Evolutionary conservation across 2,888 invertebrate genomes (phyloP).

Genomic region (Diarsia dahlii): DNA sequence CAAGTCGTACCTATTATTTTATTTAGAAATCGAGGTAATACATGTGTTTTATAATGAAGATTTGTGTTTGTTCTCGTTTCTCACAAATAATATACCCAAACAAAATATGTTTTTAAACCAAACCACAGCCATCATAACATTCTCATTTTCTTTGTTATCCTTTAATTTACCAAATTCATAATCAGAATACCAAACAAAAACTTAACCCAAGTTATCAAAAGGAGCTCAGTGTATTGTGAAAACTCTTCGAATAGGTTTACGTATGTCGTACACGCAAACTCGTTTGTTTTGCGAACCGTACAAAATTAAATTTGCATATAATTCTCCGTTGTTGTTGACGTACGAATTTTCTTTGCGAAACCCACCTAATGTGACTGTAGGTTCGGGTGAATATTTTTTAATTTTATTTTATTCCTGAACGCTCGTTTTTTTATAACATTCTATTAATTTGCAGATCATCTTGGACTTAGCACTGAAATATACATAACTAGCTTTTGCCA

Average conservation of each 20-base stretch:
- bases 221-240: conserved; percentile 32
- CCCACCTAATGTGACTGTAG: conserved; percentile 35
- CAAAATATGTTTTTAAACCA: neutral
- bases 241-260: conserved; percentile 34
- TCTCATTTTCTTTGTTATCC: neutral
- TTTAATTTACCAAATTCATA: conserved; percentile 20
- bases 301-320: conserved; percentile 62
- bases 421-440: too few species aligned
- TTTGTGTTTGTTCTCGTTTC: neutral
- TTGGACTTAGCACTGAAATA: too few species aligned
- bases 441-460: too few species aligned
- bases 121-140: neutral
- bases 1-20: neutral
- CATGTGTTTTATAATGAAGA: too few species aligned
- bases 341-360: conserved; percentile 47
- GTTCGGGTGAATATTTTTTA: neutral
- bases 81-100: neutral
- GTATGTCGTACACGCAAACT: conserved; percentile 50
- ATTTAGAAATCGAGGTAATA: neutral
- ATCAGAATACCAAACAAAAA: conserved; percentile 32
- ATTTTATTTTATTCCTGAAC: neutral
- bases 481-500: too few species aligned
- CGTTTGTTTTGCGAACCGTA: conserved; percentile 63
- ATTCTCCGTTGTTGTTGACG: conserved; percentile 48
- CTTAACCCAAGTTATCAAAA: conserved; percentile 26